These are phyloP conservation scores for Coecobrya sp. DNA, from an alignment of 2,888 invertebrate genomes.

Conservation along the genomic window DNA sequence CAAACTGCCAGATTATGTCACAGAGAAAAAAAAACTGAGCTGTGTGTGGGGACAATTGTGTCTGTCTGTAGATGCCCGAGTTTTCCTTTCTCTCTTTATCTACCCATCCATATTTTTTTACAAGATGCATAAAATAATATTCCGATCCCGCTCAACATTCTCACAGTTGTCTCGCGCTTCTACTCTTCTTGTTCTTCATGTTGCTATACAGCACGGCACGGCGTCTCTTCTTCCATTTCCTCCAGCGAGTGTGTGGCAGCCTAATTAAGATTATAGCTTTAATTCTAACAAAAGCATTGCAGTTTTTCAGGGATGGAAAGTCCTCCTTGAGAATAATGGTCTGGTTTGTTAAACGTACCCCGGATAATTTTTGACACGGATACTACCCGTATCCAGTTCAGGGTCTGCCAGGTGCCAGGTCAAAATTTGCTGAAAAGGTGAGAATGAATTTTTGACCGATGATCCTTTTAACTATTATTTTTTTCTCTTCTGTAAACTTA, in stretches of 20 bases:
- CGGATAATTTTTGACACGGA: not conserved
- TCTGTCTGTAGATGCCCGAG: conserved; percentile 16
- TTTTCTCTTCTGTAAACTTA: not conserved
- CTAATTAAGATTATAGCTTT: conserved; percentile 59
- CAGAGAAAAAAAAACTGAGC: not conserved
- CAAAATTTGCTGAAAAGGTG: conserved; percentile 5
- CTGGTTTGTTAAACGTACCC: not conserved
- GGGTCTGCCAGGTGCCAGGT: not conserved
- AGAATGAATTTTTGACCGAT: not conserved
- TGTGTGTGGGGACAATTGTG: not conserved
- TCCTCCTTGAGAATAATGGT: not conserved
- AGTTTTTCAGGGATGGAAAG: conserved; percentile 55
- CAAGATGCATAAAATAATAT: not conserved
- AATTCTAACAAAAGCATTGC: conserved; percentile 57
- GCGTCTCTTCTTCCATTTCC: not conserved
- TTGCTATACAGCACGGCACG: conserved; percentile 37
- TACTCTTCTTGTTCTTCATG: not conserved
- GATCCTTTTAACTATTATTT: not conserved
- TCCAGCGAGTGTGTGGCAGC: conserved; percentile 25
- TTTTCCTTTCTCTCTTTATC: not conserved
- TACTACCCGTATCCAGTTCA: not conserved
- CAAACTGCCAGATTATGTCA: conserved; percentile 43
- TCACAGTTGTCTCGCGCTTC: not conserved
- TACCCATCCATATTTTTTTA: not conserved
- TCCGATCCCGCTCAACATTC: not conserved